Conservation (phyloP, 2,888 invertebrate genomes). For the Dolichopus griseipennis region DNA sequence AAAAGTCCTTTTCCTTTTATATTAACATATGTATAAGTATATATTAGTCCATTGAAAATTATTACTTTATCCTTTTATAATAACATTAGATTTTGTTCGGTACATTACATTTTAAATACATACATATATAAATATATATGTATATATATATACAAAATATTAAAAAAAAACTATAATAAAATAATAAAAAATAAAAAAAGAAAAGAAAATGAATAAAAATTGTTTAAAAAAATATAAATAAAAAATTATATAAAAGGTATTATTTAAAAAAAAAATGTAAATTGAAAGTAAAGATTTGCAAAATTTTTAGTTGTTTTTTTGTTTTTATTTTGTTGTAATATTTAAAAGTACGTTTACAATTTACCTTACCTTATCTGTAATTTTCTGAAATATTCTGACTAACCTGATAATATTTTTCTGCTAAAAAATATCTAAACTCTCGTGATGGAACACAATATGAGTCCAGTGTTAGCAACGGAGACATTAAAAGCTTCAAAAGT, state of each 20-base stretch:
- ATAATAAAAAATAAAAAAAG: no score
- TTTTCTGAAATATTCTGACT: no score
- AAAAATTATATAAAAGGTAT: background rate
- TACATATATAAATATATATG: no score
- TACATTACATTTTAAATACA: background rate
- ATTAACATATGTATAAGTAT: background rate
- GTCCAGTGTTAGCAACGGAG: no score
- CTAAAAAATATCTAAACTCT: no score
- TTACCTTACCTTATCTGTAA: no score
- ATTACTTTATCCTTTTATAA: constrained; percentile 6
- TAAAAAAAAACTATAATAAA: background rate
- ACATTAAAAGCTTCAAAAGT: no score
- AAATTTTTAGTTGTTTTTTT: no score
- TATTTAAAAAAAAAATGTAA: background rate
- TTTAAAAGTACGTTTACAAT: background rate
- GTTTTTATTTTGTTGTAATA: no score
- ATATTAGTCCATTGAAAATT: constrained; percentile 3
- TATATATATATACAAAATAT: no score
- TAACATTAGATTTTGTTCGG: constrained; percentile 2
- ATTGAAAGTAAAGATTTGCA: background rate
- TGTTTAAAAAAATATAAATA: background rate
- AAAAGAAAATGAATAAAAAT: background rate
- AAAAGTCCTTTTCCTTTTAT: background rate
- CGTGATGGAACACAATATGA: no score
- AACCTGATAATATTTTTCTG: no score